A percentile compares a stretch with the other conserved stretches of the same genome.
Evolutionary conservation across 2,888 invertebrate genomes (phyloP).

Genomic region (Papilio gigon): DNA sequence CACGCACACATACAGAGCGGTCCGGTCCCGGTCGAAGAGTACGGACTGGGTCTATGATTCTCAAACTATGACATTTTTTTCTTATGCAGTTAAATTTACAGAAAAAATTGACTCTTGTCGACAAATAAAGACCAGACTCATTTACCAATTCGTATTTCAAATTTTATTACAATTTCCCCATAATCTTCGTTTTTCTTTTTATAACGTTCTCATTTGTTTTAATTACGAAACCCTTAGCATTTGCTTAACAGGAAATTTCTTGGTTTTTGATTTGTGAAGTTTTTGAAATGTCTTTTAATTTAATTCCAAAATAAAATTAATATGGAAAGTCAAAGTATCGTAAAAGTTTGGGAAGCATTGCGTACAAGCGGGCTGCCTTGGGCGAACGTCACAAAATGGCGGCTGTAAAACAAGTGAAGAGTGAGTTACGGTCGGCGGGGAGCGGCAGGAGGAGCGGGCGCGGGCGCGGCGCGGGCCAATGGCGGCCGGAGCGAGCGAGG

Average conservation of each 20-base stretch:
- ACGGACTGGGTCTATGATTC: slow-evolving; percentile 17
- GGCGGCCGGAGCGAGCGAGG: slow-evolving; percentile 73
- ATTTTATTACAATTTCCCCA: background rate
- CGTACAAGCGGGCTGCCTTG: slow-evolving; percentile 76
- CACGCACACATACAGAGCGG: slow-evolving; percentile 63
- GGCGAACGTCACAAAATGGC: slow-evolving; percentile 82
- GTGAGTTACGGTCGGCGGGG: slow-evolving; percentile 77
- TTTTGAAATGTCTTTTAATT: no score
- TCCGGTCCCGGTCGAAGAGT: slow-evolving; percentile 46
- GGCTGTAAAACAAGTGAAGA: slow-evolving; percentile 82
- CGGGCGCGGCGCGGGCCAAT: slow-evolving; percentile 64
- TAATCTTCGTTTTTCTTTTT: background rate
- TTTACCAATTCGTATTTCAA: no score
- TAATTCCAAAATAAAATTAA: background rate
- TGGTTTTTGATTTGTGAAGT: no score
- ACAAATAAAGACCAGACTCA: no score
- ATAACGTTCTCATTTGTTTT: background rate
- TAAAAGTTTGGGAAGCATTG: slow-evolving; percentile 53
- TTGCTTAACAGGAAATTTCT: background rate
- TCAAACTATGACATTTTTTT: slow-evolving; percentile 23
- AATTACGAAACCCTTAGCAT: background rate
- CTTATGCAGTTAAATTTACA: background rate
- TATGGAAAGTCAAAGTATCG: background rate
- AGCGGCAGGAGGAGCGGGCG: slow-evolving; percentile 50
- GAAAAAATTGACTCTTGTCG: no score